phyloP scores from a whole-genome alignment of 2,797 vertebrate species.

The Falco cherrug region DNA sequence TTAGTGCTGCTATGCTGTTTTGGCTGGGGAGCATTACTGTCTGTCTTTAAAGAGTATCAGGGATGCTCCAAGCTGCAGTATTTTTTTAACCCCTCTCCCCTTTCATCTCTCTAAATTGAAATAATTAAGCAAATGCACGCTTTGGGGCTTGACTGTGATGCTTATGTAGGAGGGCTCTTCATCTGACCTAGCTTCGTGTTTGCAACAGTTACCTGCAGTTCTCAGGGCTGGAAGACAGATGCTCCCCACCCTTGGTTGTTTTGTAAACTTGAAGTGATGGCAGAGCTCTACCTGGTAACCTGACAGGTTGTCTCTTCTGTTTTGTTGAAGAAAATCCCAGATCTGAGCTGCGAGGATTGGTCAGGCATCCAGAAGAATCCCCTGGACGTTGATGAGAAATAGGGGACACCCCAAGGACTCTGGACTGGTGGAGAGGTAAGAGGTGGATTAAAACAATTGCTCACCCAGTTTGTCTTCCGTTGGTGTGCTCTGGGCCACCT shows the following conservation, averaged over 20 bases:
- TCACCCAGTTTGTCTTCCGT: neutral
- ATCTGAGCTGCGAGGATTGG: neutral
- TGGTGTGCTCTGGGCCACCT: neutral
- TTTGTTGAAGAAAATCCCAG: constrained; percentile 41
- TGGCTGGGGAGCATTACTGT: neutral
- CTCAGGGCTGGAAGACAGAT: neutral
- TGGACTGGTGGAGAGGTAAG: constrained; percentile 55
- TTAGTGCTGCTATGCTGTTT: neutral
- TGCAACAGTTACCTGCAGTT: neutral
- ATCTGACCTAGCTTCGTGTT: neutral
- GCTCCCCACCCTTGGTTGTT: neutral
- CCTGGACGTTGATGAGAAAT: constrained; percentile 37
- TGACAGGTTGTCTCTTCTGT: constrained; percentile 22
- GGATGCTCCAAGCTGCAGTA: neutral
- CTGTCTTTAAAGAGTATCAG: neutral
- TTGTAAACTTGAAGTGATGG: neutral
- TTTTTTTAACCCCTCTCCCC: neutral
- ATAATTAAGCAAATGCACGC: neutral
- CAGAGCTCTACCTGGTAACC: neutral
- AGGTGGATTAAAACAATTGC: neutral
- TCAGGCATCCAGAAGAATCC: neutral
- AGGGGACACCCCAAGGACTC: neutral
- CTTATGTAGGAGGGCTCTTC: neutral
- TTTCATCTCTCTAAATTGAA: neutral
- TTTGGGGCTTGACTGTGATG: neutral